Base-by-base conservation (phyloP, 1,140 invertebrate species). In the Venturia canescens region DNA sequence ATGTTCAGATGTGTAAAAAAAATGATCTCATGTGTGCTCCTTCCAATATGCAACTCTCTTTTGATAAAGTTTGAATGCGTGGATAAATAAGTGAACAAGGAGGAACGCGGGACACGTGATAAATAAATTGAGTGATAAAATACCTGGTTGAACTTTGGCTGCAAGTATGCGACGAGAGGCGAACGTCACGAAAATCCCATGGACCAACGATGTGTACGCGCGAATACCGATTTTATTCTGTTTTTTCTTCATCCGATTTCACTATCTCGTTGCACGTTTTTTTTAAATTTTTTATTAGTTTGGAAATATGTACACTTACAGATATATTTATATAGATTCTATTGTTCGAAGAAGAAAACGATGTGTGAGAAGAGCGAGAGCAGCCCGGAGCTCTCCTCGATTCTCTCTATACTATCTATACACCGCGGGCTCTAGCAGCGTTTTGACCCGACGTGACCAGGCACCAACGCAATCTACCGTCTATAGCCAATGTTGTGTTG, bases 121-220 rank as follows among this genome's bases (percentile, higher is more conserved):
- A 57, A n/a, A 57, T 57, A 1, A 5, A 57, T 57, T n/a, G 7
- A 23, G 9, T 1, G 21, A 57, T 57, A 21, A 57, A 57, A n/a
- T 21, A 29, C 29, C 66, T 69, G 66, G 66, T 69, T 69, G 66
- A 69, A 69, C 13, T 11, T 69, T 63, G 60, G 60, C n/a, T 63
- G 23, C 21, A 18, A 63, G 15, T 31, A 31, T 69, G 66, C 66
- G 29, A 21, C 31, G 31, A 66, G n/a, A 23, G 60, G 26, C 23
- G 60, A 27, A 69, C 66, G 66, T 69, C 66, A 69, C 66, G 66
- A 69, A 69, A 31, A 31, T 69, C 66, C 66, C 66, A 69, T 69
- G 66, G 66, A 69, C 66, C 15, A 21, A 23, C 29, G 27, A 69
- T 69, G 66, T 69, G 26, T 31, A 29, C 27, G 29, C 66, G 66